These are phyloP conservation scores for Heloderma charlesbogerti DNA, from an alignment of 2,113 vertebrate genomes.

Conservation along the genomic window DNA sequence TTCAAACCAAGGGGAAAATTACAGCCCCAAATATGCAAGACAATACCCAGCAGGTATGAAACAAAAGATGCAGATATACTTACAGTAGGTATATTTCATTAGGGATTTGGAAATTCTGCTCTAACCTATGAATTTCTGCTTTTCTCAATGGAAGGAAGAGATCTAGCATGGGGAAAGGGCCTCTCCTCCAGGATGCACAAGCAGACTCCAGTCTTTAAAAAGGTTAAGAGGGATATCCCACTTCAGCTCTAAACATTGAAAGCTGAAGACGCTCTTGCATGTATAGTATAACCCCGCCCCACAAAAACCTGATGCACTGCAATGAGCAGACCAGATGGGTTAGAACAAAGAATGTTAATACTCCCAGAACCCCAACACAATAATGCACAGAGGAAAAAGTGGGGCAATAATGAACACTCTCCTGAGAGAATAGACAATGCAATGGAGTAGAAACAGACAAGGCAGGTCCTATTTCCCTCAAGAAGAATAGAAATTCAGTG, in stretches of 20 bases:
- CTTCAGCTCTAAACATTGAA: neutral
- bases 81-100: neutral
- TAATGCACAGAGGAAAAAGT: neutral
- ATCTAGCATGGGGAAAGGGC: neutral
- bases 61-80: neutral
- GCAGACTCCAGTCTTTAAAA: neutral
- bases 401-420: neutral
- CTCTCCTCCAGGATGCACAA: neutral
- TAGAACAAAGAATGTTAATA: neutral
- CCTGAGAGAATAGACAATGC: neutral
- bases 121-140: neutral
- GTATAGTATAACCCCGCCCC: no score
- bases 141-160: neutral
- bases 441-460: neutral
- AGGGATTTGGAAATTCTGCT: neutral
- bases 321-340: neutral
- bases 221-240: neutral
- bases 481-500: neutral
- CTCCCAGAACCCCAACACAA: neutral
- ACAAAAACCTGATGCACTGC: neutral
- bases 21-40: conserved; percentile 37
- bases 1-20: conserved; percentile 32
- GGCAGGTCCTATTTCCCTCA: neutral
- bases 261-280: no score
- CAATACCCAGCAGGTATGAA: conserved; percentile 54